Base-by-base conservation (phyloP, 1,140 invertebrate genomes). In the Melitaea cinxia region DNA sequence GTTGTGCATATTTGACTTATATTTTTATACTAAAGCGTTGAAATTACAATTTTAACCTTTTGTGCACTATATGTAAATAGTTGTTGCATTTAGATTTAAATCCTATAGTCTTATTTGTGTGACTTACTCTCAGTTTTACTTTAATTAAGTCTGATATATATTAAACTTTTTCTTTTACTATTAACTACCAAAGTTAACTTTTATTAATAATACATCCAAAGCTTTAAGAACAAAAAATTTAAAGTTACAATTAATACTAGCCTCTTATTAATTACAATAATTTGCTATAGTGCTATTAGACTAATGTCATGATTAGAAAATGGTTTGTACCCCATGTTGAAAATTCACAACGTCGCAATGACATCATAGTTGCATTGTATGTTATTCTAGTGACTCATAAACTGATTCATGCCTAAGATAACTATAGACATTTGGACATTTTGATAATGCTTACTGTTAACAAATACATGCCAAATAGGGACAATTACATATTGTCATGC, bases 281-380 rank as follows among this genome's bases (percentile, higher is more conserved):
- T 35, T 37, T 35, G 30, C 28, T 26, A 55, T 66, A 62, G 61
- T 55, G 55, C 64, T 65, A 64, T 66, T 68, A 67, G 65, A 75
- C 39, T 69, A 63, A 68, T 62, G 66, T 65, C 70, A 72, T 68
- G 61, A 65, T 72, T 71, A 59, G 56, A 69, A 68, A 54, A 64
- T 58, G 14, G 26, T 68, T 68, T 68, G 59, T 68, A 68, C 60
- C 53, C 45, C 17, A 47, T 39, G 35, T 23, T 57, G 21, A 21
- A 21, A 39, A 23, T 39, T 56, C 39, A 49, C 15, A 59, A 33
- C 28, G 60, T 50, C 50, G 49, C 37, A 21, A 66, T 68, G 61
- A 69, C 64, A 55, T 55, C 60, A 67, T 28, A n/a, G 37, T 42
- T 4, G 14, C 50, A 21, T 26, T 26, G 30, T 39, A 39, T 56